Conservation (phyloP, 2,113 vertebrate species). For the Grantiella picta region DNA sequence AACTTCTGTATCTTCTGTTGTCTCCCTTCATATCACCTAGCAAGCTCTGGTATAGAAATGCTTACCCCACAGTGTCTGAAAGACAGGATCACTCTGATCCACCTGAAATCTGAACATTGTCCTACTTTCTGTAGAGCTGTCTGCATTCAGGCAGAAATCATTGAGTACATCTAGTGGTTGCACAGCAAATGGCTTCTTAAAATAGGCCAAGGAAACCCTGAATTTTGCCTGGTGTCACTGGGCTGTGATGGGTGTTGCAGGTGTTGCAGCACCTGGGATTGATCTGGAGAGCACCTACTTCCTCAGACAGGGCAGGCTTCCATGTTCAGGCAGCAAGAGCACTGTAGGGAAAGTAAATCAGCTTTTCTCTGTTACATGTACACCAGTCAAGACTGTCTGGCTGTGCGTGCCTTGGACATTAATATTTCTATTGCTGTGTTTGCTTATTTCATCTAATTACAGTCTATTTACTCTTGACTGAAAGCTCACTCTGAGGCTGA, state of each 20-base stretch:
- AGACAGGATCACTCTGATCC: neutral
- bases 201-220: neutral
- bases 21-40: neutral
- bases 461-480: neutral
- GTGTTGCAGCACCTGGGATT: neutral
- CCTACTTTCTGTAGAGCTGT: neutral
- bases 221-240: neutral
- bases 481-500: neutral
- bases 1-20: neutral
- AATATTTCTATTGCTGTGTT: neutral
- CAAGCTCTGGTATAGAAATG: neutral
- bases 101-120: neutral
- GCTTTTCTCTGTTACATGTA: neutral
- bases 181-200: neutral
- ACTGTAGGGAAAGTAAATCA: neutral
- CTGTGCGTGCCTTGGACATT: neutral
- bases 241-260: neutral
- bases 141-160: neutral
- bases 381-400: neutral
- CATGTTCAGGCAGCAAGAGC: neutral
- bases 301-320: neutral
- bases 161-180: neutral
- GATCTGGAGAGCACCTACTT: neutral
- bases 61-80: neutral
- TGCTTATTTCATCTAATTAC: neutral